Conservation (phyloP, 1,140 invertebrate species). For the Centruroides sculpturatus region DNA sequence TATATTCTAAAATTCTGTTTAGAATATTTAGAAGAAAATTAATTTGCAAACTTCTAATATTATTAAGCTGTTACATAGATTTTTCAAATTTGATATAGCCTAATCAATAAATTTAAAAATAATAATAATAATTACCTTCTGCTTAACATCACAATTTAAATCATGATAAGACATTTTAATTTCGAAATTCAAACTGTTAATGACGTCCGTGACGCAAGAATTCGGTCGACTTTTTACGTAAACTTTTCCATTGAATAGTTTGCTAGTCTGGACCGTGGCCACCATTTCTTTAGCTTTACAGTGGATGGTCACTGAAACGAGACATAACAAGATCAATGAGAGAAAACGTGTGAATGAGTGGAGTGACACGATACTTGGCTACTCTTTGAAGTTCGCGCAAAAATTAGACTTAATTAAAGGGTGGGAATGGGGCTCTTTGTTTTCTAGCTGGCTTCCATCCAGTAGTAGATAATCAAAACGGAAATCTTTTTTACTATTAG, state of each 20-base stretch:
- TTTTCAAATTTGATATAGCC: too few species aligned
- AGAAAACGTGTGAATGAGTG: too few species aligned
- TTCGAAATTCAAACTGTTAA: conserved; percentile 22
- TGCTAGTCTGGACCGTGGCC: conserved; percentile 75
- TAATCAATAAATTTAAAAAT: too few species aligned
- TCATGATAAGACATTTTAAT: conserved; percentile 22
- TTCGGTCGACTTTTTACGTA: conserved; percentile 86
- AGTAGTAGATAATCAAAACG: too few species aligned
- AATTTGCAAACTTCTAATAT: neutral
- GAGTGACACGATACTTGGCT: too few species aligned
- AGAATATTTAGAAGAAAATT: neutral
- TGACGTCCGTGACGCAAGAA: conserved; percentile 64
- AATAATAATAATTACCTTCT: conserved; percentile 7
- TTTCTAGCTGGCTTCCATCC: too few species aligned
- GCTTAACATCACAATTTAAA: conserved; percentile 21
- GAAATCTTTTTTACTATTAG: too few species aligned
- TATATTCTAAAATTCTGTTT: too few species aligned
- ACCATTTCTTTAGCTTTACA: conserved; percentile 80
- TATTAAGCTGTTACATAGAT: too few species aligned
- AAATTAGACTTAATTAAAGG: too few species aligned
- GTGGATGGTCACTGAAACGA: conserved; percentile 19
- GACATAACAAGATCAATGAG: neutral
- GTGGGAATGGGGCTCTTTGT: too few species aligned
- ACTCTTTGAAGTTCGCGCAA: too few species aligned
- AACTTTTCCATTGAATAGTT: conserved; percentile 84